Evolutionary conservation across 2,113 vertebrate genomes (phyloP).

Genomic region (Thinocorus orbignyianus): DNA sequence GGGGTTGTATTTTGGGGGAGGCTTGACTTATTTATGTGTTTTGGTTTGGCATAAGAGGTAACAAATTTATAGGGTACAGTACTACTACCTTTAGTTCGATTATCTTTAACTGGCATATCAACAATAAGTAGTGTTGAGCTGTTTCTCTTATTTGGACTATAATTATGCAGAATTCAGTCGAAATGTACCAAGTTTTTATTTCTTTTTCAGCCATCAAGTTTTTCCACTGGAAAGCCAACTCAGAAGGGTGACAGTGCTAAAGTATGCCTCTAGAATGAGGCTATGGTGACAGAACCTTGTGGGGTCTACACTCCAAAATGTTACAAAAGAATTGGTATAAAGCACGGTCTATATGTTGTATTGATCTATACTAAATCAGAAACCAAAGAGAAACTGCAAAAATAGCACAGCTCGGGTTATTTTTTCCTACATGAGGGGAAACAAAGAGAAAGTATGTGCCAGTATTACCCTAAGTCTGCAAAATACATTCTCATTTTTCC

Average conservation of each 20-base stretch:
- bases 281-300: not conserved
- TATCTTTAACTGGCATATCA: not conserved
- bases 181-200: accelerated
- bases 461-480: not conserved
- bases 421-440: not conserved
- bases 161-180: not conserved
- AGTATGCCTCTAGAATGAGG: not conserved
- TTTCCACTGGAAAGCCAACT: not conserved
- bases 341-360: accelerated
- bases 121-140: not conserved
- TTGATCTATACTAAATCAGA: not conserved
- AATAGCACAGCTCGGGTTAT: not conserved
- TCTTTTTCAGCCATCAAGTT: not conserved
- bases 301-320: not conserved
- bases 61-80: not conserved
- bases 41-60: not conserved
- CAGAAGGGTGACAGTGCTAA: not conserved
- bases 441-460: not conserved
- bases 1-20: not conserved
- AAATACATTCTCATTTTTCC: not conserved
- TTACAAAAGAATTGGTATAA: not conserved
- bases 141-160: not conserved
- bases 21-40: not conserved
- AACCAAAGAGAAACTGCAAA: not conserved
- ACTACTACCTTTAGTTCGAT: not conserved